Percentiles rank a stretch among this genome's conserved stretches.
phyloP scores from a whole-genome alignment of 2,888 invertebrate genomes.

The Scaptomyza parva region DNA sequence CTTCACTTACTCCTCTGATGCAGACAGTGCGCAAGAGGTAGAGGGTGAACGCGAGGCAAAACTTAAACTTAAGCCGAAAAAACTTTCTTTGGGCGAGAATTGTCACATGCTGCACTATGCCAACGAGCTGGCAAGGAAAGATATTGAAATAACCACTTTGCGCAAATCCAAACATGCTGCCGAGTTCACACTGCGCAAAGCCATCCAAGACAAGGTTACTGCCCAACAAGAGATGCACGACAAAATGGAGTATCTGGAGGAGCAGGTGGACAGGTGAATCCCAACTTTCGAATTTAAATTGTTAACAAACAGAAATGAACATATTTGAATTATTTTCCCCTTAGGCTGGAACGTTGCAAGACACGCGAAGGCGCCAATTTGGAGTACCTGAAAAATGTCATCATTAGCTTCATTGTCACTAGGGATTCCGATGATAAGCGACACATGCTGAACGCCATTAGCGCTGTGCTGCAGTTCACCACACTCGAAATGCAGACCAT shows the following conservation, averaged over 20 bases:
- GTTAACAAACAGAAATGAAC: too few species aligned
- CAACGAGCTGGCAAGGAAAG: constrained; percentile 92
- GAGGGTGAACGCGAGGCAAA: constrained; percentile 51
- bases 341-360: constrained; percentile 88
- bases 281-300: background rate
- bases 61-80: constrained; percentile 72
- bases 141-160: constrained; percentile 90
- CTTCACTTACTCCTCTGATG: constrained; percentile 64
- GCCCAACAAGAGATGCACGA: constrained; percentile 86
- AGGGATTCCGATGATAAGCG: constrained; percentile 89
- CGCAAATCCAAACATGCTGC: constrained; percentile 89
- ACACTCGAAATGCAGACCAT: constrained; percentile 87
- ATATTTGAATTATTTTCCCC: too few species aligned
- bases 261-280: constrained; percentile 87
- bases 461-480: constrained; percentile 93
- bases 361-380: constrained; percentile 94
- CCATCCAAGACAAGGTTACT: constrained; percentile 86
- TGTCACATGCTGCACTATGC: constrained; percentile 93
- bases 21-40: constrained; percentile 70
- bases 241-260: constrained; percentile 86
- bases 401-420: constrained; percentile 91
- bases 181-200: constrained; percentile 86
- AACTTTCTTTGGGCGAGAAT: constrained; percentile 86
- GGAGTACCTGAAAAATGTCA: constrained; percentile 96
- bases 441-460: constrained; percentile 96